Percentiles rank a stretch among this genome's conserved stretches.
These are phyloP conservation scores for Ciconia stormi DNA, from an alignment of 2,113 vertebrate genomes.

Conservation along the genomic window DNA sequence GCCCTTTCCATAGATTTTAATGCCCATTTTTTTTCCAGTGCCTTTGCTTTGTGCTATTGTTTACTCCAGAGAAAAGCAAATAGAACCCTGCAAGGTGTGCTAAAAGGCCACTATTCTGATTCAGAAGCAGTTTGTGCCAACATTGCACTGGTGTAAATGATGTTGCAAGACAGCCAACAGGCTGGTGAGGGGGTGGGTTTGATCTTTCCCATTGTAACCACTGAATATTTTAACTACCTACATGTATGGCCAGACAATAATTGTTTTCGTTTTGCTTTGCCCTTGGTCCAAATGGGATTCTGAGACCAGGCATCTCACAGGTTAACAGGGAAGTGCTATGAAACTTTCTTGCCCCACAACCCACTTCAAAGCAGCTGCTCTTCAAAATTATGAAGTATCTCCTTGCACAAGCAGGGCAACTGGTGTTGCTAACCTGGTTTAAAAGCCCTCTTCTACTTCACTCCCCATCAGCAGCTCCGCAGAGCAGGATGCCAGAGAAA, in stretches of 20 bases:
- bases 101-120: background rate
- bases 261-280: background rate
- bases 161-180: background rate
- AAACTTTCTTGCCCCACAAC: background rate
- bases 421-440: background rate
- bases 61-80: background rate
- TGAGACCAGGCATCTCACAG: fast-evolving
- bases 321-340: background rate
- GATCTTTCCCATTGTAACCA: background rate
- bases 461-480: background rate
- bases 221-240: background rate
- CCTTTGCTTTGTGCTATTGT: background rate
- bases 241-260: background rate
- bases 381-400: background rate
- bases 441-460: background rate
- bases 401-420: background rate
- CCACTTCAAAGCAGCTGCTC: background rate
- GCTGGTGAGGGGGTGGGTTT: background rate
- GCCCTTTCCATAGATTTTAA: background rate
- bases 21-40: background rate
- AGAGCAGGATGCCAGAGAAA: background rate
- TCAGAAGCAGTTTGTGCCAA: background rate
- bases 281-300: background rate
- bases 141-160: background rate
- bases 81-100: background rate